phyloP scores from a whole-genome alignment of 2,797 vertebrate genomes.

The Lacerta viridis region DNA sequence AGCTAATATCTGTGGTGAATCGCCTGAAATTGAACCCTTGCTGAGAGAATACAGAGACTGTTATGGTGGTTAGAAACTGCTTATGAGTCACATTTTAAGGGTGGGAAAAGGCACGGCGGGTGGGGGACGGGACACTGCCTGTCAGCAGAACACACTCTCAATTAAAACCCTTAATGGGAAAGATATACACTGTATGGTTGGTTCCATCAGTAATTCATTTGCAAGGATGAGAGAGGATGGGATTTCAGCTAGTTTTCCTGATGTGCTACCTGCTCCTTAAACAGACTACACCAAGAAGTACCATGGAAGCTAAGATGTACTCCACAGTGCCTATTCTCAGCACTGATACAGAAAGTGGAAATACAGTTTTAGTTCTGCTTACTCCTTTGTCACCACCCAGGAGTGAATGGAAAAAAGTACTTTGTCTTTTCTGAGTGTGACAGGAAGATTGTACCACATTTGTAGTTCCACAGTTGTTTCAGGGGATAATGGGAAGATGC shows the following conservation, averaged over 20 bases:
- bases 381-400: no score
- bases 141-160: slow-evolving; percentile 63
- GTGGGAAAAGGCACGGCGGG: slow-evolving; percentile 14
- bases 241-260: slow-evolving; percentile 56
- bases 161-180: slow-evolving; percentile 56
- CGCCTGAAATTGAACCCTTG: slow-evolving; percentile 69
- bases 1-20: slow-evolving; percentile 64
- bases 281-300: background rate
- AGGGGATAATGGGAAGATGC: background rate
- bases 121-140: slow-evolving; percentile 53
- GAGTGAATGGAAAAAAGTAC: background rate
- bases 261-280: background rate
- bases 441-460: background rate
- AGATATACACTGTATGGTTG: slow-evolving; percentile 42
- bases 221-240: slow-evolving; percentile 45
- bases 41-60: slow-evolving; percentile 69
- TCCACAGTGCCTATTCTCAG: background rate
- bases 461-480: background rate
- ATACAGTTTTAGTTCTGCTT: background rate
- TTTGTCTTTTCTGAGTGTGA: background rate
- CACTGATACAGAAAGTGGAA: background rate
- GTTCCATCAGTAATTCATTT: slow-evolving; percentile 55
- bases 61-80: slow-evolving; percentile 68
- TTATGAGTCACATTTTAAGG: slow-evolving; percentile 70
- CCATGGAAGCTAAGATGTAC: slow-evolving; percentile 34